Conservation (phyloP, 2,113 vertebrate genomes). For the Petroica traversi region DNA sequence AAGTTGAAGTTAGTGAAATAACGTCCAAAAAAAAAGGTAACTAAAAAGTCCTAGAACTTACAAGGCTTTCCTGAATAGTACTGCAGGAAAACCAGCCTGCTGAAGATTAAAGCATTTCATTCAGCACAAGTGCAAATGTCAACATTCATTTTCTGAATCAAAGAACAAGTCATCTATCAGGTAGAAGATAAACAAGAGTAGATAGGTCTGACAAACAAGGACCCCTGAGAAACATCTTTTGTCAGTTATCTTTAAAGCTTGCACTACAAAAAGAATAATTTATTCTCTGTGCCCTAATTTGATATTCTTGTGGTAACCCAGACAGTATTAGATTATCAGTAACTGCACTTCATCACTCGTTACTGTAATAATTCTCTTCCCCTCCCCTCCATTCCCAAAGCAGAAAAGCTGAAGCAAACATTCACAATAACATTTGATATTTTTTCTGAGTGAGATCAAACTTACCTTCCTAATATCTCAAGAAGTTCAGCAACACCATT, state of each 20-base stretch:
- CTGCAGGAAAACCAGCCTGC: background rate
- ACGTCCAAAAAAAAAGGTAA: background rate
- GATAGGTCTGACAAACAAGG: background rate
- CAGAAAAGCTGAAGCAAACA: conserved; percentile 14
- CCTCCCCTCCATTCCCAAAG: background rate
- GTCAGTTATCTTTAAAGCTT: background rate
- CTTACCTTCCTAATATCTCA: conserved; percentile 84
- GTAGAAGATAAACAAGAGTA: background rate
- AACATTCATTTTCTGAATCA: background rate
- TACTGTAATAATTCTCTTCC: background rate
- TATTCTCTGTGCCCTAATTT: background rate
- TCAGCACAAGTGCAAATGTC: background rate
- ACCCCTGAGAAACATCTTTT: background rate
- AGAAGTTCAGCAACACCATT: conserved; percentile 86
- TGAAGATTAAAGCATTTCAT: background rate
- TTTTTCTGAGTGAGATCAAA: conserved; percentile 1
- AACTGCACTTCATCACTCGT: background rate
- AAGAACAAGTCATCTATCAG: background rate
- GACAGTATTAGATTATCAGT: background rate
- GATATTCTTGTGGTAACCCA: background rate
- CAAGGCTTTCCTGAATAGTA: background rate
- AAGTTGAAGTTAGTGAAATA: background rate
- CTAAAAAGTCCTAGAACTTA: background rate
- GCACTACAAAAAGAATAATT: background rate
- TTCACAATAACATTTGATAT: background rate